A percentile compares a stretch with the other conserved stretches of the same genome.
Evolutionary conservation across 2,113 vertebrate genomes (phyloP).

Genomic region (Halichoerus grypus): DNA sequence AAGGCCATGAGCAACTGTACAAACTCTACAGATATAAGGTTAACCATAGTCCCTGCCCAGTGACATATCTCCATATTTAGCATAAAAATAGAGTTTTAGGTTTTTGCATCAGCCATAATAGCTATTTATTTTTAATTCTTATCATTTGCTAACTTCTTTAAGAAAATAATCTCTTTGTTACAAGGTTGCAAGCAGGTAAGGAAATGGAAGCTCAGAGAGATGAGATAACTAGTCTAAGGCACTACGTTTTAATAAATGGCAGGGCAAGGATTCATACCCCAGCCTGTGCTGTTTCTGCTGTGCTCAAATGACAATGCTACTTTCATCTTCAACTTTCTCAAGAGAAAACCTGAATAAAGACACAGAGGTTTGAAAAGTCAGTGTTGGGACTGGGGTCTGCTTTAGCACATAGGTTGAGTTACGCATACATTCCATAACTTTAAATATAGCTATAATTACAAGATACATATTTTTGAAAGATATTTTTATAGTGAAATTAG

Average conservation of each 20-base stretch:
- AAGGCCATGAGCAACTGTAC: not conserved
- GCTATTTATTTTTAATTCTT: constrained; percentile 15
- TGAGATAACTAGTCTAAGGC: not conserved
- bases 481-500: not conserved
- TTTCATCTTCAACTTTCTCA: not conserved
- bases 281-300: not conserved
- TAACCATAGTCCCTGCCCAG: not conserved
- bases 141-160: constrained; percentile 47
- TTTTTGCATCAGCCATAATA: constrained; percentile 3
- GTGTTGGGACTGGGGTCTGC: not conserved
- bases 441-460: not conserved
- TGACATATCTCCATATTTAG: not conserved
- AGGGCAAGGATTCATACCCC: not conserved
- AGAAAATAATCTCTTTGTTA: constrained; percentile 52
- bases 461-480: not conserved
- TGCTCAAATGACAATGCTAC: not conserved
- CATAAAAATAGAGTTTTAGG: not conserved
- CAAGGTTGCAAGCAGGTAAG: not conserved
- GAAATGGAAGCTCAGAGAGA: not conserved
- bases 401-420: not conserved
- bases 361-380: not conserved
- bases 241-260: not conserved
- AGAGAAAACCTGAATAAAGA: not conserved
- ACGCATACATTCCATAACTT: not conserved
- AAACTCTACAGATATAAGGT: not conserved